Evolutionary conservation across 2,113 vertebrate species (phyloP), one percentile per base, ranked within the genome.

Genomic region (Xenopus borealis): DNA sequence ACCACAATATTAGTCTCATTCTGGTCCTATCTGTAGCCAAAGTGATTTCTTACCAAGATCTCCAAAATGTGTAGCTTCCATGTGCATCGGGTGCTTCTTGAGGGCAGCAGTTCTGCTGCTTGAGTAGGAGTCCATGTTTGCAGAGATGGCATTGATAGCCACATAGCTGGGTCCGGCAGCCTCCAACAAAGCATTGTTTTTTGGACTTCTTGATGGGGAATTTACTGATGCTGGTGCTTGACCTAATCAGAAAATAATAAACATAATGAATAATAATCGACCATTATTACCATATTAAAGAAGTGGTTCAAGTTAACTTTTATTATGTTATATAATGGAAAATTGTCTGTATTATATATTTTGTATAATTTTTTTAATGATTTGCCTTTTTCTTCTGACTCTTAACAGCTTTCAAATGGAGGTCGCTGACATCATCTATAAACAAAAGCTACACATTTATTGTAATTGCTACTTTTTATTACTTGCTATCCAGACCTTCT

Each of bases 121-220:
- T 40, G 95, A 96, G 10, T 96, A 97, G 10, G 96, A 98, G 85
- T 99, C 97, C 97, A 99, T 99, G 90, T 98, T 98, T 84, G 96
- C 97, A 11, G 97, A 99, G 88, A 99, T 99, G 89, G 95, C 97
- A 58, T 89, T 99, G 86, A 99, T 95, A 52, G 97, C 97, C 92
- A 98, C 94, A 80, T 95, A 94, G 89, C 97, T 99, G 84, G 97
- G 97, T 88, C 96, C 96, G 6, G 95, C 94, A 57, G 94, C 95
- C 78, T 98, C 96, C 89, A 94, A 92, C 87, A 95, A 91, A 80
- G 95, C 97, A 84, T 98, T 91, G 82, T 96, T 97, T 75, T 92
- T 90, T 75, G 89, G 87, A 81, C 87, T 92, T 67, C 86, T 89
- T 8, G 93, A 92, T 27, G 94, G 94, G 85, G 96, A 97, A 86